Conservation (phyloP, 1,140 invertebrate species). For the Mercenaria mercenaria region DNA sequence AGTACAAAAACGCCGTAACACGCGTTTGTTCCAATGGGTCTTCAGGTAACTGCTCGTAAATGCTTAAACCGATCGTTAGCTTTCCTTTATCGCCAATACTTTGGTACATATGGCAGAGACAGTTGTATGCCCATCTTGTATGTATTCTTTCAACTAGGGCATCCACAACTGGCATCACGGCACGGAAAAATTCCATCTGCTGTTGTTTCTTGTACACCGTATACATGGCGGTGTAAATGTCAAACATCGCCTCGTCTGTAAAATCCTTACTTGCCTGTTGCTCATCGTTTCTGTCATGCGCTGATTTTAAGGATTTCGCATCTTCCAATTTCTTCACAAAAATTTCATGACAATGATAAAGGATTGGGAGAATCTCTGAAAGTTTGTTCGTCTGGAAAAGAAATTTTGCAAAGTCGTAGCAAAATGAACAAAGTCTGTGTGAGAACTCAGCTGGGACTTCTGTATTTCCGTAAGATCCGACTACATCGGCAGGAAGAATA, state of each 20-base stretch:
- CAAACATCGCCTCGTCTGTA: not conserved
- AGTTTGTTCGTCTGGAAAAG: conserved; percentile 7
- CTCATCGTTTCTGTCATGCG: not conserved
- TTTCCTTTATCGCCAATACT: not conserved
- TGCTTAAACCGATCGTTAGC: not conserved
- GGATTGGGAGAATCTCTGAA: conserved; percentile 7
- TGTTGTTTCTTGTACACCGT: not conserved
- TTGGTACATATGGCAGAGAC: not conserved
- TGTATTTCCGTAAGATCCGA: conserved; percentile 1
- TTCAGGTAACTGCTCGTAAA: not conserved
- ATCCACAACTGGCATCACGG: not conserved
- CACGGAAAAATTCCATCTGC: not conserved
- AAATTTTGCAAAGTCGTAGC: conserved; percentile 23
- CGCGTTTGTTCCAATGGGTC: not conserved
- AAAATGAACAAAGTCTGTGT: not conserved
- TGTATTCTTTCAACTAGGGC: not conserved
- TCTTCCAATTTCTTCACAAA: not conserved
- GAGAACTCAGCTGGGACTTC: conserved; percentile 16
- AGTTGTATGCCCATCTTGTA: not conserved
- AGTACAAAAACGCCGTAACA: not conserved
- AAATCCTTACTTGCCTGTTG: not conserved
- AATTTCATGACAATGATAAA: conserved; percentile 26
- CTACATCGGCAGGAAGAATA: conserved; percentile 3
- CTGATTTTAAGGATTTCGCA: not conserved
- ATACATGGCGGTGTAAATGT: conserved; percentile 5